These are phyloP conservation scores for Drosophila asahinai DNA, from an alignment of 1,140 invertebrate species.

Conservation along the genomic window DNA sequence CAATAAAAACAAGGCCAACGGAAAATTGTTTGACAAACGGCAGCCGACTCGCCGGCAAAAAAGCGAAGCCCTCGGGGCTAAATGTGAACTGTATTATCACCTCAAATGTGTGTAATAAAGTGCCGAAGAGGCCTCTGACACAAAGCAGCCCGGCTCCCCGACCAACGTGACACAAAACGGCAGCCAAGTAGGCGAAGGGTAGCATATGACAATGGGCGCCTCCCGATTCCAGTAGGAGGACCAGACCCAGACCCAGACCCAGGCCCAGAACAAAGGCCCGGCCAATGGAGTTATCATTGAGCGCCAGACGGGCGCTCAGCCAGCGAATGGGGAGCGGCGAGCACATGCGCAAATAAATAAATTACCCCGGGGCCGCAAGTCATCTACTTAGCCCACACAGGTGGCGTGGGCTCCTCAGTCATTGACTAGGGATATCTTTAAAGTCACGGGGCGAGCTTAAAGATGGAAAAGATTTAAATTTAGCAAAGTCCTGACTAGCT, in stretches of 20 bases:
- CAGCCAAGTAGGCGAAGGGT: conserved; percentile 34
- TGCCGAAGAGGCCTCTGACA: conserved; percentile 61
- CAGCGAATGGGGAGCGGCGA: conserved; percentile 65
- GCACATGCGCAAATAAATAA: conserved; percentile 71
- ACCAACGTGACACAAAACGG: conserved; percentile 36
- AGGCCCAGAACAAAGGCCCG: conserved; percentile 44
- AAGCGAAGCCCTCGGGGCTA: conserved; percentile 24
- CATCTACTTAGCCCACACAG: conserved; percentile 30
- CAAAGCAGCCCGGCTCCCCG: conserved; percentile 35
- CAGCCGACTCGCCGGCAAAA: conserved; percentile 20
- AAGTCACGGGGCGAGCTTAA: background rate
- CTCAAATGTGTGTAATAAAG: conserved; percentile 82
- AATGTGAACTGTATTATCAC: conserved; percentile 77
- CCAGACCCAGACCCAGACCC: conserved; percentile 9
- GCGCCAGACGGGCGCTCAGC: conserved; percentile 57
- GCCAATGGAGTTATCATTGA: conserved; percentile 75
- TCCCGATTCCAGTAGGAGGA: background rate
- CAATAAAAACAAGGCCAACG: conserved; percentile 27
- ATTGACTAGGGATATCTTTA: conserved; percentile 7
- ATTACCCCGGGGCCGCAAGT: conserved; percentile 50
- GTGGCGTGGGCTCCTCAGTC: background rate
- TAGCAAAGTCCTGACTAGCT: too few species aligned
- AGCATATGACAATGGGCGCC: conserved; percentile 60
- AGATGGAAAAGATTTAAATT: background rate
- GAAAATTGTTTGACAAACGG: conserved; percentile 55